Base-by-base conservation (phyloP, 2,797 vertebrate species). In the Lacerta agilis region DNA sequence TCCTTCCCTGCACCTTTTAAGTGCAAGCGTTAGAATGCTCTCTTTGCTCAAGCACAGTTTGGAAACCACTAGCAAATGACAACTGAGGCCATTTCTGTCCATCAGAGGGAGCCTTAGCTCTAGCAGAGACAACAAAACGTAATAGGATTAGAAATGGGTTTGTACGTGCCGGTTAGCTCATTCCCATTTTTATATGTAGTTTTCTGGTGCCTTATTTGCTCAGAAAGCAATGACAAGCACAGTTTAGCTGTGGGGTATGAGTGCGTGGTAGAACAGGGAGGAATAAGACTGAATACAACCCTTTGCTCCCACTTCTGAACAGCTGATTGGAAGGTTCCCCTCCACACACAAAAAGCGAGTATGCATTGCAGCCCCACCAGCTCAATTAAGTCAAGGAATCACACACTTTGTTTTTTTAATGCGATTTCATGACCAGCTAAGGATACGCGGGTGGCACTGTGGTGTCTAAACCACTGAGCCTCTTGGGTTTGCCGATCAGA, bases 101-200 rank as follows among this genome's bases (percentile, higher is more conserved):
- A n/a, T 90, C 45, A 88, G 86, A 87, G 33, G 81, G 89, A 94
- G 81, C 77, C 11, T 91, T 55, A 76, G 81, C 67, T 33, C 49
- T 4, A 17, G 27, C 41, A 25, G 13, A 61, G 27, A 7, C 5
- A 58, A 87, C 81, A 87, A n/a, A 66, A 79, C 5, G 25, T 6
- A 49, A 69, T 69, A 38, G 6, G 6, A 72, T 79, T 36, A 94
- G 71, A 86, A 38, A 13, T 79, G 85, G 66, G 80, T 5, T 5
- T 11, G 5, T 55, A 23, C 10, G 7, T 36, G 41, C 10, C 36
- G 36, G 25, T 78, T 55, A 71, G 43, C 8, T 82, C 8, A 1
- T 79, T 80, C 82, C 86, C 69, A 15, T 1, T 90, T 93, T 90
- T 66, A 83, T 85, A 67, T 9, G 0, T 69, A 9, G 8, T 38